phyloP scores from a whole-genome alignment of 2,113 vertebrate genomes.

The Cavia aperea region DNA sequence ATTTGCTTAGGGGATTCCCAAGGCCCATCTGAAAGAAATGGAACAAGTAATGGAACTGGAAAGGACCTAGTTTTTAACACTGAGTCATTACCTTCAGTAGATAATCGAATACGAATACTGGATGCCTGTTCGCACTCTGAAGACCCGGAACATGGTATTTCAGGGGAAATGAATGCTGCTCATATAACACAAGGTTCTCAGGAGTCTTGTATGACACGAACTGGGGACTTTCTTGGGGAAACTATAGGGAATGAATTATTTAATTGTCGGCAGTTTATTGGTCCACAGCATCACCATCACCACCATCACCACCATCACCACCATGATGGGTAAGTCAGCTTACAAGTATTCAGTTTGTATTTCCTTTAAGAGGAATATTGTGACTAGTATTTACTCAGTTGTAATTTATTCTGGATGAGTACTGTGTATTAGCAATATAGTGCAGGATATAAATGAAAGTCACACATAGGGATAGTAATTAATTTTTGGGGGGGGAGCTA shows the following conservation, averaged over 20 bases:
- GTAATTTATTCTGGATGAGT: background rate
- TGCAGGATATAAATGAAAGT: background rate
- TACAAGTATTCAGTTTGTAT: background rate
- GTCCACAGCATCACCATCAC: constrained; percentile 93
- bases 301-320: constrained; percentile 85
- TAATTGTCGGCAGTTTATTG: constrained; percentile 94
- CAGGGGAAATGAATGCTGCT: constrained; percentile 83
- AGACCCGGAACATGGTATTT: constrained; percentile 81
- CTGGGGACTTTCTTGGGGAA: constrained; percentile 92
- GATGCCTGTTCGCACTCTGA: constrained; percentile 85
- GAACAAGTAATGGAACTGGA: constrained; percentile 71
- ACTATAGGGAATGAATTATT: constrained; percentile 94
- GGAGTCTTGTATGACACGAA: constrained; percentile 89
- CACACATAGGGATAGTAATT: background rate
- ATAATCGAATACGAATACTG: constrained; percentile 86
- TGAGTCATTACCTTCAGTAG: constrained; percentile 81
- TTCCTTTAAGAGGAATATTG: background rate
- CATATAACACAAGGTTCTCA: constrained; percentile 86
- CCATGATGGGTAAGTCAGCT: constrained; percentile 86
- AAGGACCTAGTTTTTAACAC: constrained; percentile 86
- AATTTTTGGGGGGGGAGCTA: too few species aligned
- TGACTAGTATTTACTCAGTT: background rate
- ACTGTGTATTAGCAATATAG: background rate
- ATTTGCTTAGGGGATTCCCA: constrained; percentile 85
- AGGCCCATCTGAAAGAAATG: constrained; percentile 75